These are phyloP conservation scores for Ellobius talpinus DNA, from an alignment of 2,113 vertebrate species.

Conservation along the genomic window DNA sequence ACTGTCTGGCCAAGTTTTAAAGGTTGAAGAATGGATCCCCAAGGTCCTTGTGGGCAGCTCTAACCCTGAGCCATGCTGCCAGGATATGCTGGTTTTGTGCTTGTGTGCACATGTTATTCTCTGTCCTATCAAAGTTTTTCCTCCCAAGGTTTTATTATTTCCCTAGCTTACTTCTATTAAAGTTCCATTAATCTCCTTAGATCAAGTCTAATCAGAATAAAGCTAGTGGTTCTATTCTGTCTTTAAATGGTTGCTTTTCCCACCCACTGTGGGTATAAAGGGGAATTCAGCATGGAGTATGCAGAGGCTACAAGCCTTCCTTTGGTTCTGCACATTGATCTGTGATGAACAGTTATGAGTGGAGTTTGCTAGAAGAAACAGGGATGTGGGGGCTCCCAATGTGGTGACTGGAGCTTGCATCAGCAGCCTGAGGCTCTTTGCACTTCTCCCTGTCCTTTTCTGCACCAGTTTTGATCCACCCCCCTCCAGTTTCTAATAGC, in stretches of 20 bases:
- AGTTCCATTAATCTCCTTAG: conserved; percentile 36
- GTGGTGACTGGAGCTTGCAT: neutral
- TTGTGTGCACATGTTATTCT: neutral
- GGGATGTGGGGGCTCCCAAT: neutral
- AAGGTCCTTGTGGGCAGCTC: neutral
- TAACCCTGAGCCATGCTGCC: neutral
- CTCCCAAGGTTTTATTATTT: neutral
- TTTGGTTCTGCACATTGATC: neutral
- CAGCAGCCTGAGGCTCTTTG: neutral
- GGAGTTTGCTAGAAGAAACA: neutral
- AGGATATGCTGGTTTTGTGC: neutral
- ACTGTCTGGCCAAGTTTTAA: conserved; percentile 20
- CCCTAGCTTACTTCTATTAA: neutral
- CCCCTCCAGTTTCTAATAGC: conserved; percentile 47
- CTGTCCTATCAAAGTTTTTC: neutral
- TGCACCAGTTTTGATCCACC: conserved; percentile 66
- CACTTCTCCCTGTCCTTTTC: conserved; percentile 53
- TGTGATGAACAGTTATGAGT: neutral
- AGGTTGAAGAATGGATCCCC: neutral
- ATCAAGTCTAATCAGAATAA: conserved; percentile 31
- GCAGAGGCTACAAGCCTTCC: neutral
- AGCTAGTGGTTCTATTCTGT: neutral
- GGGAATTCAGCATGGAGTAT: neutral
- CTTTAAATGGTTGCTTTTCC: neutral
- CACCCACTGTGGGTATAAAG: neutral